phyloP scores from a whole-genome alignment of 2,113 vertebrate genomes.

The Carollia perspicillata region DNA sequence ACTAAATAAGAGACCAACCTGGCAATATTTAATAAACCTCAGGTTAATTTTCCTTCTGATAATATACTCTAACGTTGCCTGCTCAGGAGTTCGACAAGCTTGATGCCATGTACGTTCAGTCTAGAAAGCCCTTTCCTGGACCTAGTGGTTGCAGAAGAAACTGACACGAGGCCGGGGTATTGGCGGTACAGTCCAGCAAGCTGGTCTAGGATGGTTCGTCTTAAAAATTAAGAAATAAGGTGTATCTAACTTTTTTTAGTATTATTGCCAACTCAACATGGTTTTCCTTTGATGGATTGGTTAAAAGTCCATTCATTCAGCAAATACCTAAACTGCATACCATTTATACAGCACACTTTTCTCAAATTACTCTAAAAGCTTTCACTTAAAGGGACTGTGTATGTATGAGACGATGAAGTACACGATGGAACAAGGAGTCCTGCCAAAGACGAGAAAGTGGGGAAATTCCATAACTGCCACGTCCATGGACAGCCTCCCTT shows the following conservation, averaged over 20 bases:
- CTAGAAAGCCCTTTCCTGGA: not conserved
- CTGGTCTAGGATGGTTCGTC: not conserved
- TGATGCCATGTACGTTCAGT: not conserved
- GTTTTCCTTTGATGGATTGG: conserved; percentile 13
- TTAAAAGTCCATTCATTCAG: not conserved
- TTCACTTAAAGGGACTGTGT: conserved; percentile 38
- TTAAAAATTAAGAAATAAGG: not conserved
- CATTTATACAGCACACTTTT: conserved; percentile 28
- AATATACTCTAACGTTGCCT: not conserved
- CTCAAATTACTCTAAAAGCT: conserved; percentile 27
- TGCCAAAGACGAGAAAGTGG: conserved; percentile 8
- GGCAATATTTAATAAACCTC: not conserved
- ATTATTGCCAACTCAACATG: not conserved
- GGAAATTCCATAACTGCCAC: not conserved
- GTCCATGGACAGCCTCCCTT: too few relatives aligned
- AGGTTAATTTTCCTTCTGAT: not conserved
- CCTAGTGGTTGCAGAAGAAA: not conserved
- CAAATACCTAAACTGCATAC: not conserved
- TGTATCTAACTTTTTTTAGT: not conserved
- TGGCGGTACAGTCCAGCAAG: not conserved
- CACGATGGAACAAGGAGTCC: not conserved
- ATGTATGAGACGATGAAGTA: not conserved
- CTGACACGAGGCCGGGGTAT: not conserved
- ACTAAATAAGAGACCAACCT: not conserved
- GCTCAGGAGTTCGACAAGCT: not conserved